phyloP scores from a whole-genome alignment of 2,113 vertebrate genomes.

The Lonchura striata region DNA sequence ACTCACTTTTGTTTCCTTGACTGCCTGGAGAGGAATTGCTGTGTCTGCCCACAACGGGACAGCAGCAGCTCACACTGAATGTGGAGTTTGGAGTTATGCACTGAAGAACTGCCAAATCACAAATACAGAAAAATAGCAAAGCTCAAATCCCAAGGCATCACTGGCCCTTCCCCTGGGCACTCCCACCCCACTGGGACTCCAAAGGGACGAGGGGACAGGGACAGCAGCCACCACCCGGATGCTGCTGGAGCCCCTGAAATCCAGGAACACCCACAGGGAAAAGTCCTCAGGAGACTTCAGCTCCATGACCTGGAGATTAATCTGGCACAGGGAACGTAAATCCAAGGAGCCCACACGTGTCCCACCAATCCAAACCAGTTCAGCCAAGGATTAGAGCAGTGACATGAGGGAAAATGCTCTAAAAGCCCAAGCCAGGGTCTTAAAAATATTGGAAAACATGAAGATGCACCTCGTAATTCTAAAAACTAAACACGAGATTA shows the following conservation, averaged over 20 bases:
- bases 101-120: background rate
- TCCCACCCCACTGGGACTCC: background rate
- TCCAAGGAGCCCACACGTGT: background rate
- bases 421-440: background rate
- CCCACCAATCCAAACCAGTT: background rate
- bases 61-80: background rate
- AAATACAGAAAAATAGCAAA: accelerated
- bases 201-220: background rate
- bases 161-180: accelerated
- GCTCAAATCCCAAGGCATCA: accelerated
- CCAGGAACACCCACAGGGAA: background rate
- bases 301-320: slow-evolving; percentile 30
- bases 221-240: background rate
- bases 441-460: background rate
- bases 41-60: background rate
- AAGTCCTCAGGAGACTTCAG: slow-evolving; percentile 28
- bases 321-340: background rate
- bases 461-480: background rate
- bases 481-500: background rate
- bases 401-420: background rate
- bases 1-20: background rate
- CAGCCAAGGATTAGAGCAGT: slow-evolving; percentile 1
- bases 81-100: background rate
- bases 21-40: background rate
- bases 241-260: no score